A percentile compares a stretch with the other conserved stretches of the same genome.
Evolutionary conservation across 1,140 invertebrate species (phyloP).

Genomic region (Paracyclopina nana): DNA sequence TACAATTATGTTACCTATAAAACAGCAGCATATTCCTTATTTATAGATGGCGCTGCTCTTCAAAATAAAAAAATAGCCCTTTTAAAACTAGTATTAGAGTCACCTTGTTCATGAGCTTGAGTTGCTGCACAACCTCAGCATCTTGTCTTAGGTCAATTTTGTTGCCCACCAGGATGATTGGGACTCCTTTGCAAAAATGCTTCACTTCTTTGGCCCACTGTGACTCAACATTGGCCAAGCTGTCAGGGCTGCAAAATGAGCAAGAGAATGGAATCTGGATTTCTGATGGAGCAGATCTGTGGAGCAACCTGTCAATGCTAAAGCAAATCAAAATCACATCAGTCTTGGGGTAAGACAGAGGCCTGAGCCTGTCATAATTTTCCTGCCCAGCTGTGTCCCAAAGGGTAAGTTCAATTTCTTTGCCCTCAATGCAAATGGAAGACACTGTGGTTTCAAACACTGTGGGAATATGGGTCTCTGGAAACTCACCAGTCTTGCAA

Average conservation of each 20-base stretch:
- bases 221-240: slow-evolving; percentile 4
- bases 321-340: slow-evolving; percentile 14
- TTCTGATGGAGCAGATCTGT: not conserved
- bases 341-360: not conserved
- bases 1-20: no score
- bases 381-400: slow-evolving; percentile 12
- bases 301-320: not conserved
- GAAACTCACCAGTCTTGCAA: slow-evolving; percentile 24
- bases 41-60: no score
- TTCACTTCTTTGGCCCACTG: not conserved
- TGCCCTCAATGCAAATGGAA: slow-evolving; percentile 20
- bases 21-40: no score
- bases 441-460: slow-evolving; percentile 22
- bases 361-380: slow-evolving; percentile 6
- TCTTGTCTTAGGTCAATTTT: slow-evolving; percentile 99
- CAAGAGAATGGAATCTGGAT: not conserved
- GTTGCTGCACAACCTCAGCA: slow-evolving; percentile 92
- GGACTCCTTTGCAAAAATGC: slow-evolving; percentile 41
- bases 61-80: no score
- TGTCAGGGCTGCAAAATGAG: not conserved
- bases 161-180: slow-evolving; percentile 97
- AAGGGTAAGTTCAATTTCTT: slow-evolving; percentile 21
- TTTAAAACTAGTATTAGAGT: not conserved
- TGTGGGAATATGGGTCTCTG: slow-evolving; percentile 23
- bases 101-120: not conserved